Evolutionary conservation across 2,797 vertebrate genomes (phyloP).

Genomic region (Pyrocephalus nanus): DNA sequence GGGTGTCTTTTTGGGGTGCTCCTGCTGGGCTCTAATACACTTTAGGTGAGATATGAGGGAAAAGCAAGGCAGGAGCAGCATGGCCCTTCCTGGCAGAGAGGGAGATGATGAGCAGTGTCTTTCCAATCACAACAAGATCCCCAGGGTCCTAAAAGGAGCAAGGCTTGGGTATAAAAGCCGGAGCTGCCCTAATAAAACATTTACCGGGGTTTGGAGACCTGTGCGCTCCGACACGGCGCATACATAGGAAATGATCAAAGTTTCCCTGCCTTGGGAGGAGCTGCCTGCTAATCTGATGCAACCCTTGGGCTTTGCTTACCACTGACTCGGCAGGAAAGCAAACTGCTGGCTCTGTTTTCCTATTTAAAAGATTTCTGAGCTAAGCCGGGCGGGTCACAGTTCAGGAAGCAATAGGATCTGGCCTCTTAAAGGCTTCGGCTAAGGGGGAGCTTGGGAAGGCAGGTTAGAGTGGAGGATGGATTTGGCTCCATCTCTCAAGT

Average conservation of each 20-base stretch:
- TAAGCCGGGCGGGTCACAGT: conserved; percentile 29
- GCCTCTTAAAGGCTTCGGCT: background rate
- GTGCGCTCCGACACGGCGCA: background rate
- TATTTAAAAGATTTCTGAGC: conserved; percentile 36
- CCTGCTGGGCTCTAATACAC: accelerated
- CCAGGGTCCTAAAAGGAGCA: background rate
- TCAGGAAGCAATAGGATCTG: background rate
- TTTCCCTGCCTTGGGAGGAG: conserved; percentile 5
- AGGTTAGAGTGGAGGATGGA: background rate
- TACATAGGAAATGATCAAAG: background rate
- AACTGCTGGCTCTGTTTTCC: conserved; percentile 19
- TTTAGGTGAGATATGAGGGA: background rate
- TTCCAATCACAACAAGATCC: background rate
- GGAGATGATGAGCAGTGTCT: background rate
- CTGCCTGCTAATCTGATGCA: background rate
- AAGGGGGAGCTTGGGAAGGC: background rate
- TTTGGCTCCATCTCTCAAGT: background rate
- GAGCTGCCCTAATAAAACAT: conserved; percentile 45
- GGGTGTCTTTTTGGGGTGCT: background rate
- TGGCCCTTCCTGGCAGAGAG: background rate
- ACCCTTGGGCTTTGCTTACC: conserved; percentile 16
- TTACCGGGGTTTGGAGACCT: conserved; percentile 23
- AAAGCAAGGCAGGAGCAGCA: background rate
- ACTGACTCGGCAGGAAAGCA: conserved; percentile 31
- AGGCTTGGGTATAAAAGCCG: background rate